Base-by-base conservation (phyloP, 2,888 invertebrate genomes). In the Heteropelma amictum region DNA sequence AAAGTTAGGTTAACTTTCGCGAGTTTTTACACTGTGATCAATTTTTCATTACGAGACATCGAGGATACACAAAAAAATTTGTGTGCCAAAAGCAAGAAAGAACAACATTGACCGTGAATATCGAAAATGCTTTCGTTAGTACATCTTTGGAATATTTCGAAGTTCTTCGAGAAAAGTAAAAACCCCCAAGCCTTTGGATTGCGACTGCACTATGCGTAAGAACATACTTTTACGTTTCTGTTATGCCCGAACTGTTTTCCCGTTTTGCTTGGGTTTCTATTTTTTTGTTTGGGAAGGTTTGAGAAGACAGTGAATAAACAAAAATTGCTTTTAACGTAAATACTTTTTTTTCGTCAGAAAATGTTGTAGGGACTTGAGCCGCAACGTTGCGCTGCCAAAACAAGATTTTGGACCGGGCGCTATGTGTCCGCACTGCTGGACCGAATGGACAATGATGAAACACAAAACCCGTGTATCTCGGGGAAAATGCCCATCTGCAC, bases 361-460 rank as follows among this genome's bases (percentile, higher is more conserved):
- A 60, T 80, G 80, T 74, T 86, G 86, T 77, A 82, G 76, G 61
- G 76, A 67, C 38, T 14, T 79, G 2, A 58, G 68, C 14, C 60
- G 70, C 3, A 67, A 47, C 1, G 51, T 80, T 4, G 76, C 81
- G 23, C 65, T 86, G 60, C 83, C 85, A 6, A 81, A 82, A 26
- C 73, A 83, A 67, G 74, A 79, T 65, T 86, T 87, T 80, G 84
- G 85, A 5, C 79, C 82, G 0, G 71, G 78, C 0, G 53, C 60
- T 7, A 83, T 86, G 82, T 87, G 87, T 72, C 67, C 77, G 2
- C 65, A 83, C 65, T 88, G 87, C 58, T 86, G 86, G 33, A 80
- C 83, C 0, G 72, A 84, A 2, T 87, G 87, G 87, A 76, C 68
- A 1, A 79, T 79, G 3, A 72, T 80, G 26, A 72, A 82, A 56